Evolutionary conservation across 30 jellyfish, hydroid and myxozoan species (phyloP).

Genomic region (Morbakka virulenta): DNA sequence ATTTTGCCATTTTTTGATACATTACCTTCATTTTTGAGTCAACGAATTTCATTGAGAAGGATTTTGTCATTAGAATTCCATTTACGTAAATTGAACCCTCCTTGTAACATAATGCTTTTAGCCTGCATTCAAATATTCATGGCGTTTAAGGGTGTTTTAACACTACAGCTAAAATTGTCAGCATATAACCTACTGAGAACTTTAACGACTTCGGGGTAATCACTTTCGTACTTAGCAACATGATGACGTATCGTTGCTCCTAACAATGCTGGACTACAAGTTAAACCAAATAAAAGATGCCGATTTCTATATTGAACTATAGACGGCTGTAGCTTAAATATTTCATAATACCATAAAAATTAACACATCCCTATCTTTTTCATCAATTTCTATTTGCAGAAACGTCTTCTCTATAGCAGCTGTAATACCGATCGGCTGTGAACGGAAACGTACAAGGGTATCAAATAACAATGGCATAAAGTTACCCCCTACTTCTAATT

Average conservation of each 20-base stretch:
- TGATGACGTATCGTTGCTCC: constrained; percentile 14
- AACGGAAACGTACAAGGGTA: constrained; percentile 11
- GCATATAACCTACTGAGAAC: constrained; percentile 36
- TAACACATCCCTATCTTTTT: constrained; percentile 6
- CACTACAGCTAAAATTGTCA: constrained; percentile 25
- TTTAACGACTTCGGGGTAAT: constrained; percentile 19
- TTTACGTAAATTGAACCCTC: constrained; percentile 54
- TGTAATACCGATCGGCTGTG: constrained; percentile 3
- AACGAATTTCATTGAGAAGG: too few relatives aligned
- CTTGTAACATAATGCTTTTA: constrained; percentile 14
- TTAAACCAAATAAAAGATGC: constrained; percentile 28
- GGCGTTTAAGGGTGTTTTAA: background rate
- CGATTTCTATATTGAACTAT: background rate
- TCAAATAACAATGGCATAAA: constrained; percentile 13
- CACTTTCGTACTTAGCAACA: background rate
- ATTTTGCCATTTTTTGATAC: too few relatives aligned
- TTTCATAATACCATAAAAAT: constrained; percentile 22
- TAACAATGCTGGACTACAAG: constrained; percentile 6
- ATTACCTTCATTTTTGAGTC: too few relatives aligned
- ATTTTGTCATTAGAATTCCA: constrained; percentile 49
- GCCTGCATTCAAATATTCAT: background rate
- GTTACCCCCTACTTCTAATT: constrained; percentile 11
- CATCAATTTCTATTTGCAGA: constrained; percentile 6
- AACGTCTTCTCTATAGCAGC: constrained; percentile 30
- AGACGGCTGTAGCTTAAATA: background rate